Percentiles rank a stretch among this genome's conserved stretches.
phyloP scores from a whole-genome alignment of 2,113 vertebrate genomes.

The Galemys pyrenaicus region DNA sequence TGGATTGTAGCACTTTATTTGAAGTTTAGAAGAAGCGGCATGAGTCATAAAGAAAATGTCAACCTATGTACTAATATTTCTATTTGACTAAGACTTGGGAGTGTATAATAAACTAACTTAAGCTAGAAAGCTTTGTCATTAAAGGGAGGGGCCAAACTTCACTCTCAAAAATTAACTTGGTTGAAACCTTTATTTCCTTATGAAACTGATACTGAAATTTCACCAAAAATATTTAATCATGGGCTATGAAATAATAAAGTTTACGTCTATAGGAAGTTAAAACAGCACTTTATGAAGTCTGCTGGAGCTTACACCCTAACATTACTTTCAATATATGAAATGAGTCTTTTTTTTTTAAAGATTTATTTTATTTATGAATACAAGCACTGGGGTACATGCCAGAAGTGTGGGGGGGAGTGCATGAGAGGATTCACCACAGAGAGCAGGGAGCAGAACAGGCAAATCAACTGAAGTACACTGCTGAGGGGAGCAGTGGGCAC shows the following conservation, averaged over 20 bases:
- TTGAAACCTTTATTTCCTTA: not conserved
- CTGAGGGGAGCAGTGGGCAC: too few relatives aligned
- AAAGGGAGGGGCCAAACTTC: not conserved
- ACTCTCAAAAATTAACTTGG: not conserved
- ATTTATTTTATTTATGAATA: too few relatives aligned
- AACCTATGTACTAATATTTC: not conserved
- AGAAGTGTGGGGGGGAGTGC: too few relatives aligned
- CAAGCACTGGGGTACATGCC: too few relatives aligned
- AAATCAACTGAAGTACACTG: too few relatives aligned
- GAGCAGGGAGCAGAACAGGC: too few relatives aligned
- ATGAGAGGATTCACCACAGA: too few relatives aligned
- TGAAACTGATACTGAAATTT: not conserved
- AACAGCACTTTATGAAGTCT: not conserved
- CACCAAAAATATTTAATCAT: not conserved
- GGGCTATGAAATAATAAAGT: not conserved
- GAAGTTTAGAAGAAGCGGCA: not conserved
- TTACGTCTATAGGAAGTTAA: not conserved
- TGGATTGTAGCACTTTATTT: not conserved
- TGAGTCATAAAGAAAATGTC: constrained; percentile 63
- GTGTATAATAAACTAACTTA: not conserved
- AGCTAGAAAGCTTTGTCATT: not conserved
- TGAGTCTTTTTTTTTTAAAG: too few relatives aligned
- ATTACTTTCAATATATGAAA: not conserved
- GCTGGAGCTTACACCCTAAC: not conserved
- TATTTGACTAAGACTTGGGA: not conserved